phyloP scores from a whole-genome alignment of 2,797 vertebrate species.

The Gymnothorax reevesii region DNA sequence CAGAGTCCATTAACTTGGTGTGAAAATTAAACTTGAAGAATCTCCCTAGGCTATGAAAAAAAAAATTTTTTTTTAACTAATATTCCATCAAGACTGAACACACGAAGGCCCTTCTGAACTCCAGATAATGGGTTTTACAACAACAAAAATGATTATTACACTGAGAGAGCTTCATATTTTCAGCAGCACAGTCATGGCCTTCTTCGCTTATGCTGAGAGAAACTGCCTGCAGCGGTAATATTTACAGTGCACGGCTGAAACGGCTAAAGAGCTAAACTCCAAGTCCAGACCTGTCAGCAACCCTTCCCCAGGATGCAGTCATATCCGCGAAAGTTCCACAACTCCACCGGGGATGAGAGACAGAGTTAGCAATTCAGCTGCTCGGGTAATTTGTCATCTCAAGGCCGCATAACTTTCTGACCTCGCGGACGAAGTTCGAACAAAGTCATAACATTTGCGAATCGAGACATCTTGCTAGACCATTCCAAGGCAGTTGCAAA shows the following conservation, averaged over 20 bases:
- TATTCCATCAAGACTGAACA: background rate
- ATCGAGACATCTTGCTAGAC: background rate
- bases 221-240: background rate
- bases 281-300: background rate
- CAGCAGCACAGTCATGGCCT: too few species aligned
- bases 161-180: background rate
- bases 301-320: background rate
- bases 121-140: background rate
- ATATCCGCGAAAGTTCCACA: background rate
- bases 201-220: background rate
- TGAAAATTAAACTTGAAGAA: background rate
- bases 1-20: background rate
- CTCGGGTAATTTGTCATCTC: background rate
- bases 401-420: background rate
- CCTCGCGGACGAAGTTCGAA: background rate
- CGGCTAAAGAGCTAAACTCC: background rate
- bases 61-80: background rate
- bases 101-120: background rate
- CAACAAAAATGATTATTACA: background rate
- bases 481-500: background rate
- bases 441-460: background rate
- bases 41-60: background rate
- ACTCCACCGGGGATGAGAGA: background rate
- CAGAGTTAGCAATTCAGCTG: background rate
- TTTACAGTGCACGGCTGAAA: background rate